These are phyloP conservation scores for Trissolcus brochymenae DNA, from an alignment of 2,888 invertebrate genomes.

Conservation along the genomic window DNA sequence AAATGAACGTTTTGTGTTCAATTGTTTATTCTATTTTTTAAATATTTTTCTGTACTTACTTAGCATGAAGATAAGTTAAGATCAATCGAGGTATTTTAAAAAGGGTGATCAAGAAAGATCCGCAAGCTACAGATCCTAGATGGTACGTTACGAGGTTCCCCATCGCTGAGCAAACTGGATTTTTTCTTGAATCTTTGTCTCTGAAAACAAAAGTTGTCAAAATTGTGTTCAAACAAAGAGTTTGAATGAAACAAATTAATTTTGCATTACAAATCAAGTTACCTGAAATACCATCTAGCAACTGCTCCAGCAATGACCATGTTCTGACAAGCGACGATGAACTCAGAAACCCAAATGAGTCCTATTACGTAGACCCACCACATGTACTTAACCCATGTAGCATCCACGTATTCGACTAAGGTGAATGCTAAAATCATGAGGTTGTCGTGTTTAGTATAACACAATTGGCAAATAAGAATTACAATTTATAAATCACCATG, in stretches of 20 bases:
- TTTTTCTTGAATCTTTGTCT: conserved; percentile 80
- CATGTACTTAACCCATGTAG: conserved; percentile 91
- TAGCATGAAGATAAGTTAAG: conserved; percentile 91
- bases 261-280: no score
- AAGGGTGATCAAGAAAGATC: conserved; percentile 93
- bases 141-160: conserved; percentile 91
- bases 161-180: conserved; percentile 84
- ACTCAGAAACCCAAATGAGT: conserved; percentile 94
- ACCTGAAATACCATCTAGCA: conserved; percentile 96
- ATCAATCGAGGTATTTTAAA: conserved; percentile 94
- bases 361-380: conserved; percentile 92
- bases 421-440: conserved; percentile 77
- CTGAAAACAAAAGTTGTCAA: no score
- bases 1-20: not conserved
- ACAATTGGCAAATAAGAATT: not conserved
- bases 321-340: conserved; percentile 95
- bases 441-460: not conserved
- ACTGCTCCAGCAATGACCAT: conserved; percentile 96
- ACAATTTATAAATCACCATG: not conserved
- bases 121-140: conserved; percentile 95
- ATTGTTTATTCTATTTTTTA: not conserved
- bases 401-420: conserved; percentile 85
- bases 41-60: conserved; percentile 79
- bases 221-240: no score
- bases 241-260: no score